Evolutionary conservation across 1,140 invertebrate genomes (phyloP), one percentile per base, ranked within the genome.

Genomic region (Carposina sasakii): DNA sequence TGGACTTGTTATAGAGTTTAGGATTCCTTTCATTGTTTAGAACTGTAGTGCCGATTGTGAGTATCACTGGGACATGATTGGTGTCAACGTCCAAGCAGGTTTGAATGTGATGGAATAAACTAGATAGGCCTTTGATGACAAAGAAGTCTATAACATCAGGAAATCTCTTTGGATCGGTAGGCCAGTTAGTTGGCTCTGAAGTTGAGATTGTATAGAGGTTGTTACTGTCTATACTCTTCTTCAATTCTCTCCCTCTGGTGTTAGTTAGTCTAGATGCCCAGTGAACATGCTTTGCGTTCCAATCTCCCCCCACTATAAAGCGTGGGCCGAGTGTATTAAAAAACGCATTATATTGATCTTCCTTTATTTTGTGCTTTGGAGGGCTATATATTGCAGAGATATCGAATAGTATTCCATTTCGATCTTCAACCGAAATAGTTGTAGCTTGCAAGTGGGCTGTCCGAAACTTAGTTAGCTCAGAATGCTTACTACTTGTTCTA

Each of bases 141-240:
- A 55, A 60, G 43, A 60, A 60, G 24, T 60, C 57, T 4, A 60
- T 34, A 2, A 60, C 37, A 31, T 44, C 42, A 12, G 42, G 42
- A 2, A 44, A 12, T 15, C 16, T 44, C 6, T 36, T 36, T 16
- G 2, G 2, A n/a, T 31, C 40, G 0, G n/a, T 54, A 41, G 60
- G 56, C 23, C 40, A 43, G 19, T 45, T 42, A 2, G 58, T 42
- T 39, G 59, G 31, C 26, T 56, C 55, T 0, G 66, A 10, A 8
- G 58, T 17, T 42, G 43, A 41, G 6, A 42, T 31, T 2, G 34
- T 64, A 1, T 59, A 58, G 10, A 54, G 16, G 19, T 68, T 57
- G 6, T 43, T 60, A 1, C 54, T 56, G 0, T 55, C 48, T 3
- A 55, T 17, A 30, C 62, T 71, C 26, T 31, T 64, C 8, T 26